phyloP scores from a whole-genome alignment of 2,888 invertebrate species.

The Rhagophthalmus giganteus region DNA sequence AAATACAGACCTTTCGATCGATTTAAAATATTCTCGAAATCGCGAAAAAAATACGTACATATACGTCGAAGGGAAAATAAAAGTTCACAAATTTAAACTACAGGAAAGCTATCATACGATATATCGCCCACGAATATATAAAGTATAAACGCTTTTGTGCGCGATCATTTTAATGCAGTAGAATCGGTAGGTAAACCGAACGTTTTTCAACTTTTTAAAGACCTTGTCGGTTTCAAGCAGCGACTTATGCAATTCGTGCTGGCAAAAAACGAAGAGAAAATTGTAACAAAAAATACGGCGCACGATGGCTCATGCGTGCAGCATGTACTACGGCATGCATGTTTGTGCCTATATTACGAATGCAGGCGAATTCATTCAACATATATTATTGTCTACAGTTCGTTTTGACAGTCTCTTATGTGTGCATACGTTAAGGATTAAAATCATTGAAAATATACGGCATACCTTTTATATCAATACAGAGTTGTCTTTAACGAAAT shows the following conservation, averaged over 20 bases:
- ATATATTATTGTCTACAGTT: conserved; percentile 37
- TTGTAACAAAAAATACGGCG: conserved; percentile 31
- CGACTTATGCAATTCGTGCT: conserved; percentile 29
- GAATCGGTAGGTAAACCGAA: too few species aligned
- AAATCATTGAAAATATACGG: conserved; percentile 35
- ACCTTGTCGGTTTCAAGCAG: conserved; percentile 15
- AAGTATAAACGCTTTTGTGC: conserved; percentile 18
- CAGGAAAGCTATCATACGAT: conserved; percentile 19
- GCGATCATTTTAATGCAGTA: too few species aligned
- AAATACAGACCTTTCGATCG: too few species aligned
- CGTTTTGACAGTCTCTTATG: conserved; percentile 39
- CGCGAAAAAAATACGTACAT: too few species aligned
- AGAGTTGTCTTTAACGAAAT: conserved; percentile 30
- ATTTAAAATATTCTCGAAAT: too few species aligned
- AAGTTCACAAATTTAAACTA: conserved; percentile 11
- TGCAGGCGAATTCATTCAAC: conserved; percentile 39
- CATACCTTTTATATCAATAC: conserved; percentile 28
- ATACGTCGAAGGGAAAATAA: too few species aligned
- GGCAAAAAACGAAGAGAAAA: conserved; percentile 24
- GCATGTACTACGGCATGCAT: conserved; percentile 39
- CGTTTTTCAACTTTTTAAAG: conserved; percentile 19
- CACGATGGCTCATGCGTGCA: conserved; percentile 39
- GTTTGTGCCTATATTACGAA: conserved; percentile 37
- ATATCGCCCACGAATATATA: conserved; percentile 21
- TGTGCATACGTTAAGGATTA: conserved; percentile 38